Conservation (phyloP, 2,888 invertebrate species). For the Athrips mouffetella region DNA sequence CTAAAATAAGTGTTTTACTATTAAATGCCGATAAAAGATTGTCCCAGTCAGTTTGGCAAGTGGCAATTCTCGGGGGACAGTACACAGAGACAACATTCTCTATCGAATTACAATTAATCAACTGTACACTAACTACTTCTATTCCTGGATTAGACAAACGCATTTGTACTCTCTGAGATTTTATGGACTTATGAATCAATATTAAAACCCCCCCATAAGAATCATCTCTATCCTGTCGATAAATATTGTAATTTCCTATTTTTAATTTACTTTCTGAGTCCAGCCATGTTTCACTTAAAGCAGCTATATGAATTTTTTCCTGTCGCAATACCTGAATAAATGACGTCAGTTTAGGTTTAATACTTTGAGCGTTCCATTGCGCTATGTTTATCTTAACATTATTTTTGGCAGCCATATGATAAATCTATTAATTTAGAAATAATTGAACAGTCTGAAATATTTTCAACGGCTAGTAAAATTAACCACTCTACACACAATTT, state of each 20-base stretch:
- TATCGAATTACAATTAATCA: neutral
- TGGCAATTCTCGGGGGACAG: neutral
- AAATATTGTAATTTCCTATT: slow-evolving; percentile 14
- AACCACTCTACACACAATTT: slow-evolving; percentile 4
- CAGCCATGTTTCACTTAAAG: slow-evolving; percentile 13
- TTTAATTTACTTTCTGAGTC: slow-evolving; percentile 2
- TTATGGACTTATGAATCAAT: slow-evolving; percentile 17
- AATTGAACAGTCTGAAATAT: neutral
- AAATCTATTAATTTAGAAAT: neutral
- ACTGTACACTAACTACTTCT: slow-evolving; percentile 8
- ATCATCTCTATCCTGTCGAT: slow-evolving; percentile 14
- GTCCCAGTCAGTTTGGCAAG: neutral
- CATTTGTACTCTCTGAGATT: neutral
- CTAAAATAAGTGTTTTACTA: neutral
- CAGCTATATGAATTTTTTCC: slow-evolving; percentile 14
- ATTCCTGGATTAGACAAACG: slow-evolving; percentile 2
- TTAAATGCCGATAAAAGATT: neutral
- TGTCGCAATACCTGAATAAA: slow-evolving; percentile 11
- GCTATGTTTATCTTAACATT: slow-evolving; percentile 9
- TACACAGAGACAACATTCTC: slow-evolving; percentile 4
- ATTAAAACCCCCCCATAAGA: too few relatives aligned
- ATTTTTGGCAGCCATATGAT: neutral
- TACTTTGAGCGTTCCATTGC: slow-evolving; percentile 16
- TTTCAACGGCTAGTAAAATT: neutral
- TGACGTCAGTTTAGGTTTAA: slow-evolving; percentile 1